Evolutionary conservation across 2,888 invertebrate genomes (phyloP).

Genomic region (Conus canariensis): DNA sequence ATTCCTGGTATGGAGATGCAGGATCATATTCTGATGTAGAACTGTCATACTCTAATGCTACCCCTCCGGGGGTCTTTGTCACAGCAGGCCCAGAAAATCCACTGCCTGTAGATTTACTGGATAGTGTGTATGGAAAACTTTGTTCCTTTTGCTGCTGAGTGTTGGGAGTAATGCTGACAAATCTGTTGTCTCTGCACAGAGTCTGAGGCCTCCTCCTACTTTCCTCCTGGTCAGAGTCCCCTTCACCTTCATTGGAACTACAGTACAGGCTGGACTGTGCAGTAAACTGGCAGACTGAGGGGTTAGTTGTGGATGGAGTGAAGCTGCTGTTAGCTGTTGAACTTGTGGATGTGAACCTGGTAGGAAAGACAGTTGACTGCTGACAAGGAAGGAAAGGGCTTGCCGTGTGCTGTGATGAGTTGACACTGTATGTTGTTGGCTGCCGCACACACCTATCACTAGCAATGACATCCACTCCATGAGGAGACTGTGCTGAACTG

Average conservation of each 20-base stretch:
- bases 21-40: slow-evolving; percentile 28
- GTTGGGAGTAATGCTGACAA: neutral
- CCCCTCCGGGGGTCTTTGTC: neutral
- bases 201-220: neutral
- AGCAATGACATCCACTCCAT: neutral
- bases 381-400: neutral
- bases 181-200: neutral
- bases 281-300: neutral
- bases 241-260: neutral
- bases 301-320: neutral
- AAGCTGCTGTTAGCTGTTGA: neutral
- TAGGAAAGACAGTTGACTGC: neutral
- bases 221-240: neutral
- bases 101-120: neutral
- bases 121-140: neutral
- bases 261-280: neutral
- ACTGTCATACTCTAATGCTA: neutral
- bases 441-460: neutral
- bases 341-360: neutral
- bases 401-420: neutral
- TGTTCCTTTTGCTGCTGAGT: neutral
- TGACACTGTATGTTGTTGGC: neutral
- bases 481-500: neutral
- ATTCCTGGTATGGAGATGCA: neutral
- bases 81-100: neutral